phyloP scores from a whole-genome alignment of 1,140 invertebrate species.

The Acyrthosiphon pisum region DNA sequence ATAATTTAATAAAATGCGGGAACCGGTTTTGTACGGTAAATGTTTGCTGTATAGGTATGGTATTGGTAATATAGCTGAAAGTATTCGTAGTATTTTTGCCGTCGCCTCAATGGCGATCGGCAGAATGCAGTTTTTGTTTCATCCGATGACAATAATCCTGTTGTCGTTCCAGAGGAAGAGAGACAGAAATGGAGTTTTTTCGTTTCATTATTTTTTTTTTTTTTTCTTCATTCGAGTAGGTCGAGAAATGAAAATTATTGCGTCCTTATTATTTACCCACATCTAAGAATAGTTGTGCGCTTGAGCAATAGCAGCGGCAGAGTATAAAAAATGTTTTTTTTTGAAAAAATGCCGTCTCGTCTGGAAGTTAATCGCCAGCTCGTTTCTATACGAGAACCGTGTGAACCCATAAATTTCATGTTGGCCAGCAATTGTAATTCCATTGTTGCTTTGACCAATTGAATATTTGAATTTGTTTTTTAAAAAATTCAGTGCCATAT shows the following conservation, averaged over 20 bases:
- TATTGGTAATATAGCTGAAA: not conserved
- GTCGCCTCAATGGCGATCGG: conserved; percentile 51
- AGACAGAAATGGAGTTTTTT: conserved; percentile 23
- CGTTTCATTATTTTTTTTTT: not conserved
- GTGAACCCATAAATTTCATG: conserved; percentile 41
- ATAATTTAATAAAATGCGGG: conserved; percentile 31
- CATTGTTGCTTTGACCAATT: conserved; percentile 35
- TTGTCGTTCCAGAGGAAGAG: not conserved
- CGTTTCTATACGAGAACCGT: conserved; percentile 11
- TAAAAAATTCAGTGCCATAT: not conserved
- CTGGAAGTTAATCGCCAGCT: conserved; percentile 27
- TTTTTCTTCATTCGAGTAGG: conserved; percentile 36
- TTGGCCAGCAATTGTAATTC: not conserved
- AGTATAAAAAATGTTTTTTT: conserved; percentile 2
- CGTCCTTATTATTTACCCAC: conserved; percentile 47
- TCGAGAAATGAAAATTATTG: conserved; percentile 47
- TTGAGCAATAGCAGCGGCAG: conserved; percentile 19
- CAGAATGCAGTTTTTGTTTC: conserved; percentile 56
- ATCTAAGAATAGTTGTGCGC: conserved; percentile 8
- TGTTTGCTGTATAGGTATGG: not conserved
- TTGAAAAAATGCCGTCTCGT: conserved; percentile 34
- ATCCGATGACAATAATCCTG: conserved; percentile 44
- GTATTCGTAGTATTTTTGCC: conserved; percentile 55
- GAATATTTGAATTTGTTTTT: conserved; percentile 15
- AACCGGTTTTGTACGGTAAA: conserved; percentile 37